Evolutionary conservation across 2,797 vertebrate genomes (phyloP).

Genomic region (Cygnus olor): DNA sequence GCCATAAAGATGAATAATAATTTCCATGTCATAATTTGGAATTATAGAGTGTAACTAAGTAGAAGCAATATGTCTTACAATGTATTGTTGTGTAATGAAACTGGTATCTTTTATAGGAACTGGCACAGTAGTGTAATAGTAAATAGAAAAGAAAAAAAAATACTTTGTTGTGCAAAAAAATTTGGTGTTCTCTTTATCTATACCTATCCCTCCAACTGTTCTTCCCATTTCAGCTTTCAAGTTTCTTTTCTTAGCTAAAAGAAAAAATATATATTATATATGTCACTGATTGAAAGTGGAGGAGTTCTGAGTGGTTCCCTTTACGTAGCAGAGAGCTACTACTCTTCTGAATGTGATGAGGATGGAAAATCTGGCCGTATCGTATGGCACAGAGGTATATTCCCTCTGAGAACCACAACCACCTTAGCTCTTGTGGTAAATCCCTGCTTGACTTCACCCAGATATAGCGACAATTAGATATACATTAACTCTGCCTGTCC

Average conservation of each 20-base stretch:
- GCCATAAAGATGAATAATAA: background rate
- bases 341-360: background rate
- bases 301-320: background rate
- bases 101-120: background rate
- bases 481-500: background rate
- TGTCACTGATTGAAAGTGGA: background rate
- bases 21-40: background rate
- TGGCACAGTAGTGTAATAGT: background rate
- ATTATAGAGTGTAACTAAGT: background rate
- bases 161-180: background rate
- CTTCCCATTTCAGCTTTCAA: background rate
- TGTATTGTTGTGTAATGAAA: background rate
- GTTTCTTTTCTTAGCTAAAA: background rate
- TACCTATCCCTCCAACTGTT: background rate
- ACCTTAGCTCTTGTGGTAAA: background rate
- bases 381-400: background rate
- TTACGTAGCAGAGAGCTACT: rapidly evolving
- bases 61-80: background rate
- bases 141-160: background rate
- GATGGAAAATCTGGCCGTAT: background rate
- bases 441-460: background rate
- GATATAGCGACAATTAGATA: background rate
- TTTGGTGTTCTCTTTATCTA: background rate
- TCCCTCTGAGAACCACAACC: background rate
- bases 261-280: background rate